phyloP scores from a whole-genome alignment of 1,140 invertebrate species.

The Macrosteles quadrilineatus region DNA sequence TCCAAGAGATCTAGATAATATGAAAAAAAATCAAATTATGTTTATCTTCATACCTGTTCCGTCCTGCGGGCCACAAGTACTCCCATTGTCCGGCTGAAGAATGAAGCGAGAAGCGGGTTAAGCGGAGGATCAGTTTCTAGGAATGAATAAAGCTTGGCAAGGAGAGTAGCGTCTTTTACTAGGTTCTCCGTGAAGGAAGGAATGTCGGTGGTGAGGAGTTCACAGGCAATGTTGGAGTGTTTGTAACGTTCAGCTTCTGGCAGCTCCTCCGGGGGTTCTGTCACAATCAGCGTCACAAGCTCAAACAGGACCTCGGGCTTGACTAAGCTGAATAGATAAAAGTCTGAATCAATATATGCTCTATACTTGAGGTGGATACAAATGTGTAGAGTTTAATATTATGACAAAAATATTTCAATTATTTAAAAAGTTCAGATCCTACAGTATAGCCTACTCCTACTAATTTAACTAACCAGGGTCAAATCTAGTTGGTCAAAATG shows the following conservation, averaged over 20 bases:
- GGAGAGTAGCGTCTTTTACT: conserved; percentile 71
- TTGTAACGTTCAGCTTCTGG: conserved; percentile 82
- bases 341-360: no score
- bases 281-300: conserved; percentile 81
- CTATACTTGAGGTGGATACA: no score
- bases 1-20: no score
- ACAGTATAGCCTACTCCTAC: no score
- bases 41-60: conserved; percentile 45
- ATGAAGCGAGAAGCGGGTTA: conserved; percentile 92
- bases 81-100: conserved; percentile 89
- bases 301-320: conserved; percentile 81
- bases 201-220: conserved; percentile 89
- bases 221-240: conserved; percentile 91
- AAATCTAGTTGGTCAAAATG: no score
- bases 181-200: conserved; percentile 82
- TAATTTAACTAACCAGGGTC: no score
- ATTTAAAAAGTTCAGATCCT: no score
- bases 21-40: no score
- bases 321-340: conserved; percentile 84
- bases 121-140: conserved; percentile 82
- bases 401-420: no score
- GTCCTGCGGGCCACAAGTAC: conserved; percentile 41
- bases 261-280: conserved; percentile 76
- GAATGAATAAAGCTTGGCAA: conserved; percentile 87
- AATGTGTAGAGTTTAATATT: no score